Conservation (phyloP, 2,797 vertebrate species). For the Sphaeramia orbicularis region DNA sequence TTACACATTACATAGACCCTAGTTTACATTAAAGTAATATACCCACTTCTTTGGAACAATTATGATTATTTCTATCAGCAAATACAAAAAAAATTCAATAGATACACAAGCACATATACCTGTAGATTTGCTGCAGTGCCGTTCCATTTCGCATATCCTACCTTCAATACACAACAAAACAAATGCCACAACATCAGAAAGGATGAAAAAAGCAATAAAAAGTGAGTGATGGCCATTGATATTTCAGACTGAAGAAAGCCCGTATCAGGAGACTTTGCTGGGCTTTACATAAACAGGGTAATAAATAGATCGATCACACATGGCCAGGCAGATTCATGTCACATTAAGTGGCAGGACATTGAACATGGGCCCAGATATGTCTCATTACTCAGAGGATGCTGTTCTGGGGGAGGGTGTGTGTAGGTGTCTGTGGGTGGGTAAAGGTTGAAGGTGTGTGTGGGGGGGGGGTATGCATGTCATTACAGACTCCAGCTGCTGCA, state of each 20-base stretch:
- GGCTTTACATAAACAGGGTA: conserved; percentile 85
- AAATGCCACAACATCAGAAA: conserved; percentile 71
- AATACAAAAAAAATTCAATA: conserved; percentile 31
- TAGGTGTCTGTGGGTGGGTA: conserved; percentile 14
- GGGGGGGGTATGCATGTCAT: conserved; percentile 31
- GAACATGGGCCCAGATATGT: conserved; percentile 66
- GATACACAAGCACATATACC: conserved; percentile 9
- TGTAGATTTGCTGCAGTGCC: conserved; percentile 37
- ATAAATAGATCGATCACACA: conserved; percentile 85
- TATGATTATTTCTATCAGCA: conserved; percentile 7
- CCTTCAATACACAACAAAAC: conserved; percentile 42
- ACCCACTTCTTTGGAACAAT: too few relatives aligned
- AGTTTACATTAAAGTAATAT: too few relatives aligned
- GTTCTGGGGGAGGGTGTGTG: conserved; percentile 29
- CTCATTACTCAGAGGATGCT: conserved; percentile 75
- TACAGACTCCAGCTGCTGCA: conserved; percentile 36
- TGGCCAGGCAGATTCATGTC: conserved; percentile 75
- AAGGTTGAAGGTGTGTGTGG: background rate
- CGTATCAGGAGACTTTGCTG: conserved; percentile 69
- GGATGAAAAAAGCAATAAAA: conserved; percentile 77
- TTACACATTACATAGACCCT: too few relatives aligned
- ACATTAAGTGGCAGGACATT: conserved; percentile 75
- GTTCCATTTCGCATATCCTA: conserved; percentile 52
- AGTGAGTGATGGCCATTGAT: conserved; percentile 82
- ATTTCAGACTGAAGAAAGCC: conserved; percentile 73